Evolutionary conservation across 2,113 vertebrate species (phyloP).

Genomic region (Falco punctatus): DNA sequence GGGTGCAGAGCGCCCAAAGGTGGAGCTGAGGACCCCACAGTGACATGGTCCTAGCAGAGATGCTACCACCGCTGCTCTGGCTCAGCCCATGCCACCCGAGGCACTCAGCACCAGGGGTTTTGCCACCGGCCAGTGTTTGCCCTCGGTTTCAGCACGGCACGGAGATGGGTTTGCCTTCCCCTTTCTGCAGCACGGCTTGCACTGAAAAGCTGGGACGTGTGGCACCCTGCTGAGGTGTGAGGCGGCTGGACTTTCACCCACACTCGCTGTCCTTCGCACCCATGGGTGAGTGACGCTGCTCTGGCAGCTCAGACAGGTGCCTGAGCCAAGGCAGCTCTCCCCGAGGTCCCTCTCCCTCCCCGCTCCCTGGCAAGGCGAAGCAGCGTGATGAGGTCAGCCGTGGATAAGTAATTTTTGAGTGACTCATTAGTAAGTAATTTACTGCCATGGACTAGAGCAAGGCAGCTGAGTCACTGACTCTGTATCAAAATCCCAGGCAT

Average conservation of each 20-base stretch:
- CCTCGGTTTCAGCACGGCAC: rapidly evolving
- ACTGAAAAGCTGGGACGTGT: too few species aligned
- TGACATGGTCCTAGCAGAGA: rapidly evolving
- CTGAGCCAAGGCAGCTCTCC: neutral
- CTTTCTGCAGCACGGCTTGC: neutral
- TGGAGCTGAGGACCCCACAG: neutral
- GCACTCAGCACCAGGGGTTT: neutral
- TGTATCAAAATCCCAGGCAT: neutral
- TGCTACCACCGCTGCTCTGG: neutral
- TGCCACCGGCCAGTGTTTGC: neutral
- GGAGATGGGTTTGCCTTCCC: neutral
- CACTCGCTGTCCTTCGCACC: neutral
- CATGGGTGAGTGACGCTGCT: neutral
- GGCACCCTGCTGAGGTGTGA: neutral
- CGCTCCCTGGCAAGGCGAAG: neutral
- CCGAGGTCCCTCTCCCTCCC: neutral
- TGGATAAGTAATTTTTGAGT: neutral
- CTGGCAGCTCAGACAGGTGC: neutral
- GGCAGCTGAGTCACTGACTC: neutral
- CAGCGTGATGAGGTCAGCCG: rapidly evolving
- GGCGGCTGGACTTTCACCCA: neutral
- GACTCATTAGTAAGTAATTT: neutral
- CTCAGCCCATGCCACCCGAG: neutral
- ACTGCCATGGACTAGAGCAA: neutral
- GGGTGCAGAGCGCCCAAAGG: neutral